Evolutionary conservation across 2,797 vertebrate species (phyloP).

Genomic region (Labeo calbasu): DNA sequence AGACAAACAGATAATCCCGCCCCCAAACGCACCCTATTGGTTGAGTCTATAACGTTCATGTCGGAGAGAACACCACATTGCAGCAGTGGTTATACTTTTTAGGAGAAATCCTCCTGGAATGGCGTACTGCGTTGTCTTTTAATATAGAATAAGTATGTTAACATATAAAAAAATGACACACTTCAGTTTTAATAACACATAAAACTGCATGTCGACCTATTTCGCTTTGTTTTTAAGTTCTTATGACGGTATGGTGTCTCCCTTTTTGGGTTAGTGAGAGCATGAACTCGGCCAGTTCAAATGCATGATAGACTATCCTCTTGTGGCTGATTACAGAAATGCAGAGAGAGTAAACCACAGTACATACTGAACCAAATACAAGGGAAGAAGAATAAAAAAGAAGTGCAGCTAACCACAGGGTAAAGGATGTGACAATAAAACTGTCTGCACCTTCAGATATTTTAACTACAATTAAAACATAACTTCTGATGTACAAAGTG

Average conservation of each 20-base stretch:
- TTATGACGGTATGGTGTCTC: neutral
- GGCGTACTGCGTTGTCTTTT: neutral
- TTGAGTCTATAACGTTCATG: no score
- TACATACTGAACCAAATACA: neutral
- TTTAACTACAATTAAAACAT: neutral
- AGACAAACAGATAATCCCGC: neutral
- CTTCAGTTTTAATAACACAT: neutral
- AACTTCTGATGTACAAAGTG: neutral
- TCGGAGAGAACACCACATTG: neutral
- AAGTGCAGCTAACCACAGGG: neutral
- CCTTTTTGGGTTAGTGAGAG: neutral
- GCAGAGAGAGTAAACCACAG: conserved; percentile 45
- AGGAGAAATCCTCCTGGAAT: neutral
- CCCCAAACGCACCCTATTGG: neutral
- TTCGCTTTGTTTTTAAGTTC: conserved; percentile 21
- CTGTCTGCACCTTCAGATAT: neutral
- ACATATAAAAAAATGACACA: neutral
- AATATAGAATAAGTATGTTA: neutral
- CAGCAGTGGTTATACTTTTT: neutral
- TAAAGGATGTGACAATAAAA: neutral
- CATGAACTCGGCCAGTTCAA: neutral
- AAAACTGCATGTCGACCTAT: conserved; percentile 6
- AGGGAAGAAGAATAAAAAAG: neutral
- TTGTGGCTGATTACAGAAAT: conserved; percentile 68
- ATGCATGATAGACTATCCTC: conserved; percentile 68